Conservation (phyloP, 2,888 invertebrate genomes). For the Pyrrhosoma nymphula region DNA sequence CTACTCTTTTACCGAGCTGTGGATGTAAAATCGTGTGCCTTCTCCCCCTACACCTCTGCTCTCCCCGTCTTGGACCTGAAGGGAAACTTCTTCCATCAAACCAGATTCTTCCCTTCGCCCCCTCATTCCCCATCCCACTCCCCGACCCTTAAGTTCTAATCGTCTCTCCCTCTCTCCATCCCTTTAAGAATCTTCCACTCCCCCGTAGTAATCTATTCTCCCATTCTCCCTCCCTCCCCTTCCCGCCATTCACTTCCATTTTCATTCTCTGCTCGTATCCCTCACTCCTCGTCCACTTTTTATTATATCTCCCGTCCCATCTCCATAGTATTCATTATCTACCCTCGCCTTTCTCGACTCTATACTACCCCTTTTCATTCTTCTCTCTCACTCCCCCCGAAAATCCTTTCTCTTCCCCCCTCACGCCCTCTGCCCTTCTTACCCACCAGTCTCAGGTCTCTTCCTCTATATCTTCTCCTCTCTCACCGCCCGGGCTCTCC, state of each 20-base stretch:
- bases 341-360: not conserved
- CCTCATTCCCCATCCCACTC: not conserved
- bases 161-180: not conserved
- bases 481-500: no score
- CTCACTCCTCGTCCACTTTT: not conserved
- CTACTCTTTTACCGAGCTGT: not conserved
- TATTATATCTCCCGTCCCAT: not conserved
- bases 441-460: no score
- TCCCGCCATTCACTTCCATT: not conserved
- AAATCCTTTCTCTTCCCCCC: not conserved
- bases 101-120: slow-evolving; percentile 10
- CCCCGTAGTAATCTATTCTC: not conserved
- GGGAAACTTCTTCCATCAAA: slow-evolving; percentile 31
- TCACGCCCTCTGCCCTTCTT: no score
- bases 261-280: not conserved
- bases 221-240: not conserved
- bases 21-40: not conserved
- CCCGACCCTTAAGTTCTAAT: not conserved
- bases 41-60: not conserved
- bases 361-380: slow-evolving; percentile 9
- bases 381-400: not conserved
- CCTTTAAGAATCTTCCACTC: not conserved
- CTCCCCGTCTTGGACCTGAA: not conserved
- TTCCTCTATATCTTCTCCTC: no score
- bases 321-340: slow-evolving; percentile 39